Conservation (phyloP, 2,113 vertebrate genomes). For the Phaethornis superciliosus region DNA sequence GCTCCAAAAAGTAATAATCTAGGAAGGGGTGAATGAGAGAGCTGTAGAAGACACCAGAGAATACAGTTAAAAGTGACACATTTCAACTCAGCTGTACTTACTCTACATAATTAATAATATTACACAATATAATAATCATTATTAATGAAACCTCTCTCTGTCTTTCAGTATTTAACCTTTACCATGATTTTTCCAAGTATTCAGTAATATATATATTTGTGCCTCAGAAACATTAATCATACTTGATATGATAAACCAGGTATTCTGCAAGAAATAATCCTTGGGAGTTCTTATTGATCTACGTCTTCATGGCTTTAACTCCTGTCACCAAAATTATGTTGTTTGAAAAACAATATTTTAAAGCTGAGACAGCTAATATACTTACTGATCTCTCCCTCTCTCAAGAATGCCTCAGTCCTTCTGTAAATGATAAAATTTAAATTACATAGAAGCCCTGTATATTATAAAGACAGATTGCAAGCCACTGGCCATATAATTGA, state of each 20-base stretch:
- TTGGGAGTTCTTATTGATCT: neutral
- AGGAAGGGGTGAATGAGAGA: neutral
- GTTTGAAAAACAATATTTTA: neutral
- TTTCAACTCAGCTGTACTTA: neutral
- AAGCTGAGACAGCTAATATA: neutral
- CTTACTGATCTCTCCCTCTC: neutral
- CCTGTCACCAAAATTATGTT: neutral
- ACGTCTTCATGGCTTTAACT: neutral
- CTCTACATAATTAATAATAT: neutral
- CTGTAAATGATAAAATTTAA: constrained; percentile 32
- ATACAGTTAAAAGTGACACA: neutral
- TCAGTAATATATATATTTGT: neutral
- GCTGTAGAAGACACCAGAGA: neutral
- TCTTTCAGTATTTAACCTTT: constrained; percentile 23
- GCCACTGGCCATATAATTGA: neutral
- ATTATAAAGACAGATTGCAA: neutral
- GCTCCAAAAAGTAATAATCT: neutral
- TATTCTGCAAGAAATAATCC: constrained; percentile 1
- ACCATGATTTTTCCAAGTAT: neutral
- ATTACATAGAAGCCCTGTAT: neutral
- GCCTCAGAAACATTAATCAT: neutral
- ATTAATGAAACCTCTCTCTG: neutral
- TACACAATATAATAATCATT: neutral
- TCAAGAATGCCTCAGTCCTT: neutral
- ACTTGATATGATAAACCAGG: neutral